phyloP scores from a whole-genome alignment of 2,888 invertebrate species.

The Aethes cnicana region DNA sequence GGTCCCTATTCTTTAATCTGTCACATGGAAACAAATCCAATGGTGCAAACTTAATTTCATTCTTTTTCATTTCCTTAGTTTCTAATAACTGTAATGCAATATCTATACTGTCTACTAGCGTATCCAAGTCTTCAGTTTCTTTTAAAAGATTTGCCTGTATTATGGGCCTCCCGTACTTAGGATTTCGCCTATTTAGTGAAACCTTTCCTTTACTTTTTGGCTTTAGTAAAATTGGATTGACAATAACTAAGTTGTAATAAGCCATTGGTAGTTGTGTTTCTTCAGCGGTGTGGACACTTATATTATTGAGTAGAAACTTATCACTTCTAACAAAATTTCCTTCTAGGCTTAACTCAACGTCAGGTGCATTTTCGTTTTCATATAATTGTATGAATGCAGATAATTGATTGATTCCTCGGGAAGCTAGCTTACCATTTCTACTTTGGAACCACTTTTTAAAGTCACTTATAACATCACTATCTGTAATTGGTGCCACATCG shows the following conservation, averaged over 20 bases:
- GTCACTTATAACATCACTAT: constrained; percentile 62
- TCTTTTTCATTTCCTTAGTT: constrained; percentile 71
- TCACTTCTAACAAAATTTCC: constrained; percentile 75
- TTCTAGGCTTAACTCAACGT: constrained; percentile 68
- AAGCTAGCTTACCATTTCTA: constrained; percentile 66
- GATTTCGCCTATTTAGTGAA: constrained; percentile 68
- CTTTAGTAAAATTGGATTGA: constrained; percentile 65
- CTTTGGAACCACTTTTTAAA: constrained; percentile 75
- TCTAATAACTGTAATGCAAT: constrained; percentile 72
- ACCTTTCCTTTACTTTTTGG: constrained; percentile 76
- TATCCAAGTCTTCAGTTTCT: constrained; percentile 70
- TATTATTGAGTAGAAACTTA: constrained; percentile 72
- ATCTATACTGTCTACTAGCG: constrained; percentile 72
- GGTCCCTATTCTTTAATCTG: constrained; percentile 67
- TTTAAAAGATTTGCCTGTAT: constrained; percentile 75
- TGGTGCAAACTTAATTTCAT: constrained; percentile 71
- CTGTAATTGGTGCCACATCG: constrained; percentile 59
- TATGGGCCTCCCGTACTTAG: constrained; percentile 72
- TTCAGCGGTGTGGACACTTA: constrained; percentile 67
- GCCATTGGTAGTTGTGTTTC: constrained; percentile 67
- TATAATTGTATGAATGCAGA: constrained; percentile 74
- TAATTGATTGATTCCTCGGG: constrained; percentile 71
- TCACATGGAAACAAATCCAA: constrained; percentile 74
- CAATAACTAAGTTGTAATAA: constrained; percentile 72
- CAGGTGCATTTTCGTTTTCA: constrained; percentile 70